These are phyloP conservation scores for Drosophila neoperkinsi DNA, from an alignment of 2,888 invertebrate genomes.

Conservation along the genomic window DNA sequence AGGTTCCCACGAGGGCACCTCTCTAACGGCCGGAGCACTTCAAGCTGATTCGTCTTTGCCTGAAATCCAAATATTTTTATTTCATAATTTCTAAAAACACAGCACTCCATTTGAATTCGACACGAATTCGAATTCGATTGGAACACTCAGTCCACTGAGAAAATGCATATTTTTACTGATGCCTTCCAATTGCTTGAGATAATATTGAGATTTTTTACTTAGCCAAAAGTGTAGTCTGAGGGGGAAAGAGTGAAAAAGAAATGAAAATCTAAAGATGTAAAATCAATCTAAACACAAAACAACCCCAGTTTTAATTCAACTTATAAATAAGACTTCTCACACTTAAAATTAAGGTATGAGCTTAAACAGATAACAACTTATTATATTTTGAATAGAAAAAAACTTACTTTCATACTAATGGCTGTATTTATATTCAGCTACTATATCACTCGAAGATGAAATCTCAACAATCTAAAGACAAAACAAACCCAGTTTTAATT, in stretches of 20 bases:
- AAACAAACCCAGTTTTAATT: constrained; percentile 18
- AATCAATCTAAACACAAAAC: constrained; percentile 6
- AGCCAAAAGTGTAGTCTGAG: constrained; percentile 31
- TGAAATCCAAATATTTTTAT: constrained; percentile 17
- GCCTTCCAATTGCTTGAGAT: not conserved
- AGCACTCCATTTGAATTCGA: constrained; percentile 30
- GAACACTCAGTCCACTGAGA: constrained; percentile 18
- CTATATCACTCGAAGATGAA: not conserved
- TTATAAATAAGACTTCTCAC: not conserved
- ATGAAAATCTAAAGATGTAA: not conserved
- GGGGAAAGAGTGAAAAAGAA: not conserved
- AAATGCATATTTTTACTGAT: not conserved
- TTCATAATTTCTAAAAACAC: constrained; percentile 21
- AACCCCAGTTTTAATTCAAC: constrained; percentile 11
- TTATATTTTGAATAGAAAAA: not conserved
- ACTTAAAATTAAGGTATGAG: not conserved
- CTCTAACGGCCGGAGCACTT: constrained; percentile 23
- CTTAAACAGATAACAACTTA: not conserved
- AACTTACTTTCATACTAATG: not conserved
- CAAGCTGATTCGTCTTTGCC: not conserved
- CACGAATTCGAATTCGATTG: constrained; percentile 11
- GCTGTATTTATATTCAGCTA: not conserved
- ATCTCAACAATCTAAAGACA: constrained; percentile 7
- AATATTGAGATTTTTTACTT: constrained; percentile 1
- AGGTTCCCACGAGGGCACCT: constrained; percentile 49